These are phyloP conservation scores for Austrofundulus limnaeus DNA, from an alignment of 2,113 vertebrate genomes.

Conservation along the genomic window DNA sequence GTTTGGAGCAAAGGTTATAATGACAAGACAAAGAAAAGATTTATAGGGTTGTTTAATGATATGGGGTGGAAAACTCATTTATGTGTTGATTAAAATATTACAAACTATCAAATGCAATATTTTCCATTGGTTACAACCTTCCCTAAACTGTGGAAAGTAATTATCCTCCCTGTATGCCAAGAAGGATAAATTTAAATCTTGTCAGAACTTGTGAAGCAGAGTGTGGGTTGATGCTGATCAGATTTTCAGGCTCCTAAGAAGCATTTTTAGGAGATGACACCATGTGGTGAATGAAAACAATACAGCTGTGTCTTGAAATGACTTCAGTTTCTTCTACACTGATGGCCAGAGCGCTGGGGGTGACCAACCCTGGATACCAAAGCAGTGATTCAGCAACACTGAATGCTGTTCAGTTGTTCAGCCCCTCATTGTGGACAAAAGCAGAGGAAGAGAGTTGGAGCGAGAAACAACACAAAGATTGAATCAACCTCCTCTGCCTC, in stretches of 20 bases:
- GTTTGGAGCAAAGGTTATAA: no score
- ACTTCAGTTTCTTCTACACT: slow-evolving; percentile 29
- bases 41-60: not conserved
- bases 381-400: slow-evolving; percentile 35
- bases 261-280: slow-evolving; percentile 32
- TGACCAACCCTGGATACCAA: slow-evolving; percentile 26
- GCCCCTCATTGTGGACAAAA: slow-evolving; percentile 13
- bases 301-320: slow-evolving; percentile 19
- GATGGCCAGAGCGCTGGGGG: slow-evolving; percentile 10
- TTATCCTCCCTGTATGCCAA: no score
- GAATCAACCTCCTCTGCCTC: slow-evolving; percentile 39
- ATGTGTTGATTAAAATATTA: no score
- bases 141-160: no score
- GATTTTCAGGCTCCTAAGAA: slow-evolving; percentile 22
- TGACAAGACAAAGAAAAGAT: not conserved
- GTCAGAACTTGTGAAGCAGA: not conserved
- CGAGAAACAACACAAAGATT: slow-evolving; percentile 8
- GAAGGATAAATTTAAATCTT: not conserved
- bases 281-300: slow-evolving; percentile 25
- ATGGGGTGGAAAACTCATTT: no score
- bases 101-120: no score
- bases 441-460: slow-evolving; percentile 53
- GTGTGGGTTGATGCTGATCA: slow-evolving; percentile 29
- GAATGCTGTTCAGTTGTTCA: slow-evolving; percentile 41
- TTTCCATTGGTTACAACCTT: no score